Evolutionary conservation across 2,113 vertebrate genomes (phyloP).

Genomic region (Leucosticte australis): DNA sequence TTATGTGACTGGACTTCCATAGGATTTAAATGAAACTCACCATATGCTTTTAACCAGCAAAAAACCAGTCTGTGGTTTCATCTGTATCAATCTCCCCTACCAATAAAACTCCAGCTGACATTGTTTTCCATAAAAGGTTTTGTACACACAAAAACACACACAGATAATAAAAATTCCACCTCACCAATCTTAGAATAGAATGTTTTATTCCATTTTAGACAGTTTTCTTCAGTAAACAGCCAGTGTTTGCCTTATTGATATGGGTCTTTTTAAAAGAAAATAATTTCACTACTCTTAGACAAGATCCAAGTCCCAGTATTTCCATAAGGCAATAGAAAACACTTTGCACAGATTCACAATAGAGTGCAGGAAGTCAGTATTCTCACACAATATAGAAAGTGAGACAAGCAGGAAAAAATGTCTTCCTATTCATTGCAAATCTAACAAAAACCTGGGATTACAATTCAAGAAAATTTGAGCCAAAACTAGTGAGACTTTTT

Average conservation of each 20-base stretch:
- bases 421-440: background rate
- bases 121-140: background rate
- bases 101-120: background rate
- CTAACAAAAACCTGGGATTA: background rate
- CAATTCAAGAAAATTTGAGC: background rate
- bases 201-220: background rate
- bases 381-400: background rate
- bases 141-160: background rate
- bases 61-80: background rate
- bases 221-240: background rate
- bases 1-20: background rate
- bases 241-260: background rate
- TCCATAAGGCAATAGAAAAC: background rate
- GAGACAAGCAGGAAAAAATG: background rate
- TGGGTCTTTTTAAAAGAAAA: background rate
- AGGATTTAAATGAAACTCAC: background rate
- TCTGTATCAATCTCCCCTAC: background rate
- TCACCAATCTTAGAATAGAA: background rate
- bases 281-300: background rate
- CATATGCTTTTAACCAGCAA: background rate
- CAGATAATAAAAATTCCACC: background rate
- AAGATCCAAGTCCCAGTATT: background rate
- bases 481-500: background rate
- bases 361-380: background rate
- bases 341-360: background rate